phyloP scores from a whole-genome alignment of 1,140 invertebrate species.

The Drosophila virilis region DNA sequence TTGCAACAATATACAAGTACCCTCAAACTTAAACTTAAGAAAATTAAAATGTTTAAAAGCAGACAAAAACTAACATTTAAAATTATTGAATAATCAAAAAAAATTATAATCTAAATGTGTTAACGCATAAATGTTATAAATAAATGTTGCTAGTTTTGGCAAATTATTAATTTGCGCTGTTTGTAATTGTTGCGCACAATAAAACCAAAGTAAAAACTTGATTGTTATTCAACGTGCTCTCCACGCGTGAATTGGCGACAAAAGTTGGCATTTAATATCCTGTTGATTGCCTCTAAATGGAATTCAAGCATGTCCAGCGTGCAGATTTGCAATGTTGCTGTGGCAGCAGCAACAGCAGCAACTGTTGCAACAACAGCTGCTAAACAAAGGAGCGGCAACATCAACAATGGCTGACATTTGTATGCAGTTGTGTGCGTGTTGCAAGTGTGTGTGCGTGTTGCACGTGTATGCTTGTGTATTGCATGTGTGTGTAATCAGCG shows the following conservation, averaged over 20 bases:
- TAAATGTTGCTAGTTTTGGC: too few relatives aligned
- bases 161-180: too few relatives aligned
- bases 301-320: constrained; percentile 37
- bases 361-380: constrained; percentile 20
- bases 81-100: too few relatives aligned
- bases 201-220: background rate
- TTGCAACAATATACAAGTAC: too few relatives aligned
- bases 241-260: constrained; percentile 10
- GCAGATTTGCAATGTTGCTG: constrained; percentile 24
- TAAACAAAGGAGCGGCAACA: constrained; percentile 41
- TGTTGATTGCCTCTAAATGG: constrained; percentile 65
- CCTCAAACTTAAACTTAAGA: too few relatives aligned
- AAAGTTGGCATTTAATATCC: constrained; percentile 37
- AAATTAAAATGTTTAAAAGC: too few relatives aligned
- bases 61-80: too few relatives aligned
- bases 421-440: background rate
- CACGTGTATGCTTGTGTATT: background rate
- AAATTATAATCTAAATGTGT: too few relatives aligned
- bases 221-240: background rate
- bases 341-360: constrained; percentile 12
- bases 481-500: constrained; percentile 50
- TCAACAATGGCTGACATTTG: constrained; percentile 38
- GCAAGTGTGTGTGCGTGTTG: too few relatives aligned
- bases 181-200: background rate
- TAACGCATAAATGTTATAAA: too few relatives aligned